phyloP scores from a whole-genome alignment of 2,797 vertebrate genomes.

The Setipinna tenuifilis region DNA sequence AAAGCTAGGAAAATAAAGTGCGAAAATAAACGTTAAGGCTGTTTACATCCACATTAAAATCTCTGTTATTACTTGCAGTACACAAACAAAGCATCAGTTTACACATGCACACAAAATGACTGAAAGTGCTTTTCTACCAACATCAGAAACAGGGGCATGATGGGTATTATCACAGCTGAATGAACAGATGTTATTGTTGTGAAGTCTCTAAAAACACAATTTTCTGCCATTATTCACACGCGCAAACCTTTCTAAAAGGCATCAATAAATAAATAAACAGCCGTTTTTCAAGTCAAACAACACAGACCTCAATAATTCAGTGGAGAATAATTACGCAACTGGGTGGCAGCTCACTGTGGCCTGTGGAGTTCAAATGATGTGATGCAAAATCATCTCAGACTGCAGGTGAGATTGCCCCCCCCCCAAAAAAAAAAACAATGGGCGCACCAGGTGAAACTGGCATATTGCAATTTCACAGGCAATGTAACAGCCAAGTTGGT shows the following conservation, averaged over 20 bases:
- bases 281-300: conserved; percentile 57
- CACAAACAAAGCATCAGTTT: background rate
- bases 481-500: conserved; percentile 38
- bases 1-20: background rate
- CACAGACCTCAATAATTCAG: conserved; percentile 61
- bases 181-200: conserved; percentile 33
- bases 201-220: conserved; percentile 30
- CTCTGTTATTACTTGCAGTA: background rate
- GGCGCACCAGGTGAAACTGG: conserved; percentile 10
- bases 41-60: background rate
- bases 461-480: conserved; percentile 32
- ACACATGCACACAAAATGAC: background rate
- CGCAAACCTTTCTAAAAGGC: conserved; percentile 46
- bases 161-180: conserved; percentile 7
- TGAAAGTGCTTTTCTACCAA: background rate
- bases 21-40: background rate
- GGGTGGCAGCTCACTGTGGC: conserved; percentile 47
- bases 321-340: conserved; percentile 60
- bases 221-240: conserved; percentile 44
- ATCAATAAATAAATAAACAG: conserved; percentile 62
- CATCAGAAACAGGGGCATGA: background rate
- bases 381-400: conserved; percentile 52
- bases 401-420: conserved; percentile 36
- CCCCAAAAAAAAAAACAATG: conserved; percentile 15
- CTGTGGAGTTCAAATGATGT: conserved; percentile 41